phyloP scores from a whole-genome alignment of 2,113 vertebrate species.

The Thermophis baileyi region DNA sequence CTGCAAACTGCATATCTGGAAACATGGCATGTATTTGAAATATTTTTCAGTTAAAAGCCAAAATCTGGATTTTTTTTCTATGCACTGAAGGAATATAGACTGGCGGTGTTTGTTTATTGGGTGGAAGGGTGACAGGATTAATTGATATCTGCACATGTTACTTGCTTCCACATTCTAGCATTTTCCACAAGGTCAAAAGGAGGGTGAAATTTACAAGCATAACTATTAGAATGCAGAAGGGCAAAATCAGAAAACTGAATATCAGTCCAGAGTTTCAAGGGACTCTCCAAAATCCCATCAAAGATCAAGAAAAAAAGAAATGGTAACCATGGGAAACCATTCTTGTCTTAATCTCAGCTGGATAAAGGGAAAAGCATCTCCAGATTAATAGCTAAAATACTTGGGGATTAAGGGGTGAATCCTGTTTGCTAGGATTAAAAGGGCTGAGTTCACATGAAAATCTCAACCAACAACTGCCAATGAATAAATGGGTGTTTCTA shows the following conservation, averaged over 20 bases:
- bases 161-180: conserved; percentile 16
- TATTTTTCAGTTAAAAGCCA: not conserved
- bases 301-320: conserved; percentile 10
- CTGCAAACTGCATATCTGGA: not conserved
- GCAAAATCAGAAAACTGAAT: conserved; percentile 8
- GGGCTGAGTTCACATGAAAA: conserved; percentile 58
- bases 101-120: not conserved
- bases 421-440: conserved; percentile 61
- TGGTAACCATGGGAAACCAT: conserved; percentile 46
- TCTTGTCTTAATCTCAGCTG: conserved; percentile 55
- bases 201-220: conserved; percentile 9
- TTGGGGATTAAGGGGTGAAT: conserved; percentile 55
- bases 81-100: not conserved
- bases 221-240: not conserved
- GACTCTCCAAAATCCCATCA: conserved; percentile 23
- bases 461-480: conserved; percentile 53
- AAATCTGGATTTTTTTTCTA: not conserved
- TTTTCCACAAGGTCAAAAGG: not conserved
- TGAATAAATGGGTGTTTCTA: conserved; percentile 43
- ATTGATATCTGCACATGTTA: not conserved
- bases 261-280: rapidly evolving
- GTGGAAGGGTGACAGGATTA: not conserved
- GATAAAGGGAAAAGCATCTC: conserved; percentile 49
- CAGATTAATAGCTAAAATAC: conserved; percentile 62
- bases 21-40: not conserved